These are phyloP conservation scores for Indicator indicator DNA, from an alignment of 2,113 vertebrate species.

Conservation along the genomic window DNA sequence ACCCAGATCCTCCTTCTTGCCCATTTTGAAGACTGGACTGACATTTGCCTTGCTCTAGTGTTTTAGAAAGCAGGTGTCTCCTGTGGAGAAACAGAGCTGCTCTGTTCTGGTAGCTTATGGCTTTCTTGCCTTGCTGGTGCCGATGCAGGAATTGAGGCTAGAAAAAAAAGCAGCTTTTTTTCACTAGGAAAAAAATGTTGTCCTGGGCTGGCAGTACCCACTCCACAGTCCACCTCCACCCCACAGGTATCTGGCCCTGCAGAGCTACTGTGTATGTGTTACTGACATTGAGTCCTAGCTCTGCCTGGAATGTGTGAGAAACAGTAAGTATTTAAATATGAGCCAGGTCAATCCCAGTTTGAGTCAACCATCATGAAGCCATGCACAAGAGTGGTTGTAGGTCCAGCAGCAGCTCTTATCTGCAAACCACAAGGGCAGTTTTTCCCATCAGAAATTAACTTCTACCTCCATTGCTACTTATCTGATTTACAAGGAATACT, in stretches of 20 bases:
- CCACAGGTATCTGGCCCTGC: fast-evolving
- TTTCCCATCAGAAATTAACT: not conserved
- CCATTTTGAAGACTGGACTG: too few species aligned
- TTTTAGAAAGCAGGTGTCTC: not conserved
- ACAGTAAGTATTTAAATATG: fast-evolving
- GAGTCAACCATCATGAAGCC: not conserved
- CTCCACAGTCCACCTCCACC: fast-evolving
- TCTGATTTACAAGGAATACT: not conserved
- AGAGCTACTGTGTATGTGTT: not conserved
- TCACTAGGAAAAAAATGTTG: not conserved
- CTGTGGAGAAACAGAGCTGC: not conserved
- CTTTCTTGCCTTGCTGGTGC: not conserved
- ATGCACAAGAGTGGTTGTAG: not conserved
- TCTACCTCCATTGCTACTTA: not conserved
- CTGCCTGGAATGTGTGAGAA: not conserved
- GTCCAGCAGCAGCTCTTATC: not conserved
- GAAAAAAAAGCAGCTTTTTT: not conserved
- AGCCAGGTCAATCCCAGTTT: not conserved
- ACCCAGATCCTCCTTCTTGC: too few species aligned
- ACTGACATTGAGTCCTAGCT: not conserved
- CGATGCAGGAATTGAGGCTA: not conserved
- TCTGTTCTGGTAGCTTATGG: not conserved
- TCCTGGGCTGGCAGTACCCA: not conserved
- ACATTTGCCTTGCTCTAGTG: too few species aligned
- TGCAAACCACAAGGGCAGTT: not conserved